Base-by-base conservation (phyloP, 2,888 invertebrate species). In the Esperia sulphurella region DNA sequence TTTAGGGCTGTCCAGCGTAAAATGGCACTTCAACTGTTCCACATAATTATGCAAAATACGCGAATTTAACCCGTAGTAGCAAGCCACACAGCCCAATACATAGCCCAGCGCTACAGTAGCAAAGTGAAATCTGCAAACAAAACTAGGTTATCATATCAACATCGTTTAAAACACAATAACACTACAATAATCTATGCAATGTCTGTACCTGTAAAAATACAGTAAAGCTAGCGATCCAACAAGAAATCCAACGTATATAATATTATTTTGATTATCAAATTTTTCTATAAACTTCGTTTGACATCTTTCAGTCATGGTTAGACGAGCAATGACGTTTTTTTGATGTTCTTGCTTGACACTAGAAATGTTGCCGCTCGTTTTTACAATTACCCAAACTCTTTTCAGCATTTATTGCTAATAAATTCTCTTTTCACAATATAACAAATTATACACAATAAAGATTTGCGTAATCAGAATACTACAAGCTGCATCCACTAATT, bases 281-380 rank as follows among this genome's bases (percentile, higher is more conserved):
- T 82, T 84, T 73, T 83, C 80, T 75, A 61, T 71, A 71, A 81
- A 79, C 79, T 83, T 81, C 63, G 70, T 81, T 79, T 88, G 88
- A 89, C 88, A 88, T 84, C 85, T 84, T 83, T 88, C 87, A 83
- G 84, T 86, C 88, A 89, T 89, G 87, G 83, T 75, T 83, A 77
- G 64, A 59, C 74, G 75, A 75, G 69, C 59, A 81, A 76, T 81
- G 79, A 82, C 75, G 60, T 72, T 68, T 68, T 59, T 54, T 49
- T 61, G 63, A 35, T n/a, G 35, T 35, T n/a, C 44, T 50, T 2
- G 41, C 49, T 50, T 51, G 47, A 43, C 47, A 43, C 2, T 13
- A 33, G 8, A 8, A 46, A 48, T 48, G 46, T 46, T 39, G 40
- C 46, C 14, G 12, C 10, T 4, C 7, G 12, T 33, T 9, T 43